Percentiles rank a stretch among this genome's conserved stretches.
Conservation (phyloP, 2,888 invertebrate species). For the Linnaemya vulpina region DNA sequence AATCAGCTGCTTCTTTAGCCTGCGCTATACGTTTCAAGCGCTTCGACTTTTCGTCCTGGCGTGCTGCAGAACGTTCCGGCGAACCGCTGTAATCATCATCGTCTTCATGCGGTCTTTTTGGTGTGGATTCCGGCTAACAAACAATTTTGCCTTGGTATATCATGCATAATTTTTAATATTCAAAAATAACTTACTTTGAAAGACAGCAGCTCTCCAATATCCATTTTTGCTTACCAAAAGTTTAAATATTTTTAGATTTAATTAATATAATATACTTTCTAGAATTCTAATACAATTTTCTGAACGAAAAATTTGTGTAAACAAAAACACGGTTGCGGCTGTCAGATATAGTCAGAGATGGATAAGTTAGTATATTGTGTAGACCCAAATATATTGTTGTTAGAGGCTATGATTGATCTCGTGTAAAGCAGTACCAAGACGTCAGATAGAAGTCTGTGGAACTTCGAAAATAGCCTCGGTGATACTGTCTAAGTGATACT, state of each 20-base stretch:
- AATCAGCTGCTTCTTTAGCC: slow-evolving; percentile 84
- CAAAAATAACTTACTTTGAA: slow-evolving; percentile 83
- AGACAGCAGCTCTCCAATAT: slow-evolving; percentile 85
- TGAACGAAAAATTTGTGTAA: slow-evolving; percentile 14
- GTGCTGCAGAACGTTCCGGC: slow-evolving; percentile 83
- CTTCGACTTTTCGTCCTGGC: slow-evolving; percentile 84
- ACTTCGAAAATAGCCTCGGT: background rate
- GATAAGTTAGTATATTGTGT: background rate
- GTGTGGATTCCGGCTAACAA: slow-evolving; percentile 91
- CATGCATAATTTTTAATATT: background rate
- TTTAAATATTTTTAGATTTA: background rate
- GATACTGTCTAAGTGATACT: background rate
- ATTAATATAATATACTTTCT: background rate
- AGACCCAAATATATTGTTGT: too few relatives aligned
- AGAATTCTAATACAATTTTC: slow-evolving; percentile 13
- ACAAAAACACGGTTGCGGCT: slow-evolving; percentile 33
- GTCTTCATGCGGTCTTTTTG: slow-evolving; percentile 86
- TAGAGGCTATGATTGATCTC: too few relatives aligned
- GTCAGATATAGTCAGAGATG: slow-evolving; percentile 26
- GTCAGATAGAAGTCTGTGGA: too few relatives aligned
- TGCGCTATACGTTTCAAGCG: slow-evolving; percentile 86
- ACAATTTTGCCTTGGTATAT: background rate
- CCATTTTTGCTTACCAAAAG: slow-evolving; percentile 81
- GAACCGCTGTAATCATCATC: slow-evolving; percentile 87
- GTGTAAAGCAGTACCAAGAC: too few relatives aligned